Percentiles rank a stretch among this genome's conserved stretches.
These are phyloP conservation scores for Toxotes jaculatrix DNA, from an alignment of 2,113 vertebrate genomes.

Conservation along the genomic window DNA sequence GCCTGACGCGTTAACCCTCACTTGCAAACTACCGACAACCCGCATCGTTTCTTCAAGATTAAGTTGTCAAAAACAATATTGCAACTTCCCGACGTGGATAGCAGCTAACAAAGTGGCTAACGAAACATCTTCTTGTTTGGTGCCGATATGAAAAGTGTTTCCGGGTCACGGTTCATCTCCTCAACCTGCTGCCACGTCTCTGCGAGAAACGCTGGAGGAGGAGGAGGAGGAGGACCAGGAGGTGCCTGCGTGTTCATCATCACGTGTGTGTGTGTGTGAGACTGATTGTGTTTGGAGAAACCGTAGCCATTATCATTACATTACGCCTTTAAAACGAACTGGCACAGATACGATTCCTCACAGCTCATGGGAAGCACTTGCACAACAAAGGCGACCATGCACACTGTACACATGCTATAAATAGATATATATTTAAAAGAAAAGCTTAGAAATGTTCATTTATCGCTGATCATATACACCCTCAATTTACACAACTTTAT, in stretches of 20 bases:
- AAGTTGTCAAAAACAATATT: not conserved
- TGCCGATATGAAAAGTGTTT: constrained; percentile 24
- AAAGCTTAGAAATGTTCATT: too few relatives aligned
- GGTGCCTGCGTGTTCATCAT: not conserved
- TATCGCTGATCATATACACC: too few relatives aligned
- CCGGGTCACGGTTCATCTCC: constrained; percentile 49
- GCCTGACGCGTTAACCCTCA: not conserved
- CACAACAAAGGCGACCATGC: too few relatives aligned
- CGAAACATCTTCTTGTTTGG: constrained; percentile 51
- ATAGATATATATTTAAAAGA: too few relatives aligned
- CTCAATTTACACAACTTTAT: too few relatives aligned
- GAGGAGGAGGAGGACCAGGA: not conserved
- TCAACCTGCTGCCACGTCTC: constrained; percentile 69
- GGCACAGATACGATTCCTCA: too few relatives aligned
- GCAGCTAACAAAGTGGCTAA: constrained; percentile 34
- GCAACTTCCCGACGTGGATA: constrained; percentile 34
- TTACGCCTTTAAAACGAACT: too few relatives aligned
- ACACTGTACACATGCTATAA: too few relatives aligned
- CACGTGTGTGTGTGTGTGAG: too few relatives aligned
- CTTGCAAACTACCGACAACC: not conserved
- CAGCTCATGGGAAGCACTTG: too few relatives aligned
- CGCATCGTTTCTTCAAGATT: not conserved
- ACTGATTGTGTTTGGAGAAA: too few relatives aligned
- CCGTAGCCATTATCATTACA: not conserved
- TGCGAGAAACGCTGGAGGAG: not conserved